Base-by-base conservation (phyloP, 2,888 invertebrate genomes). In the Netelia melanura region DNA sequence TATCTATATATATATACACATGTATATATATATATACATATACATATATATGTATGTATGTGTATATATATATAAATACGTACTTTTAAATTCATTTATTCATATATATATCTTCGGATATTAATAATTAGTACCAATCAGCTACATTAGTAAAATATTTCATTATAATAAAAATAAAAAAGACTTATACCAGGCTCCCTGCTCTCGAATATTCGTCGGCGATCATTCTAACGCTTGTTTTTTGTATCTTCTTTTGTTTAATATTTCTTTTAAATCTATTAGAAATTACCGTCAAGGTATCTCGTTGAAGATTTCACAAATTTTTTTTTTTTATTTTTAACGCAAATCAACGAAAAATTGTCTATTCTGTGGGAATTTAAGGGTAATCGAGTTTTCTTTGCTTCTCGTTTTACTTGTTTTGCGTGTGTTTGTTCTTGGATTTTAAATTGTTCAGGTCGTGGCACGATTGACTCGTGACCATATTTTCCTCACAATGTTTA, bases 81-180 rank as follows among this genome's bases (percentile, higher is more conserved):
- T 64, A 43, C n/a, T 3, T 68, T 25, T 70, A 54, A 56, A 25
- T 79, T 75, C 72, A 79, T 74, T 72, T 68, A 17, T 54, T 61
- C 44, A 25, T 65, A 83, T 61, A 58, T 79, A 72, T 76, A 72
- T 68, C 76, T 81, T 84, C 71, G 76, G 54, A 80, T 84, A 81
- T 80, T 65, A 65, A 80, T 81, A 84, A 30, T 80, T 54, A 70
- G 74, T 85, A 86, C 77, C 78, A 85, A 85, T 86, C 25, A 71
- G 77, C 83, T 86, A 86, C 80, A 43, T 85, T 86, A 83, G 58
- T 84, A 86, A 86, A 86, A 86, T 85, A 86, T 85, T 80, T 83
- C 75, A 67, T 75, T 84, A 86, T 78, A 86, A 84, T 84, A 86
- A 84, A 86, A 86, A 86, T 84, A 79, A 84, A 75, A 84, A 86